phyloP scores from a whole-genome alignment of 2,797 vertebrate genomes.

The Vultur gryphus region DNA sequence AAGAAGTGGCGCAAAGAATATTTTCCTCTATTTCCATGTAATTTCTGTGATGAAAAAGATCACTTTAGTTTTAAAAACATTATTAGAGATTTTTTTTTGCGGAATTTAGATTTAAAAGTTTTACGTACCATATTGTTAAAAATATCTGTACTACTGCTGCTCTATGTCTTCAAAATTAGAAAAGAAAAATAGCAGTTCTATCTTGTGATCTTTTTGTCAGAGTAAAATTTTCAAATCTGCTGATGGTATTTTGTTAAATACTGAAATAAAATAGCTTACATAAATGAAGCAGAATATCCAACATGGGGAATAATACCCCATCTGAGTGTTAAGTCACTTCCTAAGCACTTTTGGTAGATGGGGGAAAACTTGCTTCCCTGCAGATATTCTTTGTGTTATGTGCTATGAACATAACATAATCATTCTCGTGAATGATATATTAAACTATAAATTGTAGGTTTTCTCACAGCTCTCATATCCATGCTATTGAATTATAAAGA shows the following conservation, averaged over 20 bases:
- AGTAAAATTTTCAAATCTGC: neutral
- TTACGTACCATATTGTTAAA: neutral
- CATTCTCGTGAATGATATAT: neutral
- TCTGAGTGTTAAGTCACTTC: neutral
- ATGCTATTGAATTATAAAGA: neutral
- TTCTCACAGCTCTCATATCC: neutral
- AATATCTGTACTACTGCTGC: neutral
- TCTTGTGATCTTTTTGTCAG: neutral
- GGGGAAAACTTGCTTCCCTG: neutral
- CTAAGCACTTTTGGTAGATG: neutral
- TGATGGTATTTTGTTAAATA: neutral
- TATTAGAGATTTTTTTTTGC: neutral
- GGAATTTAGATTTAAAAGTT: neutral
- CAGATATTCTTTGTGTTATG: neutral
- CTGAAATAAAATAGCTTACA: neutral
- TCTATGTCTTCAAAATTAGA: neutral
- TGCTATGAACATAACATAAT: neutral
- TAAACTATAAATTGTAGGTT: neutral
- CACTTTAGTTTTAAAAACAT: neutral
- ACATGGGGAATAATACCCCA: neutral
- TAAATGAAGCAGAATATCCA: neutral
- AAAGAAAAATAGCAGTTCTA: neutral
- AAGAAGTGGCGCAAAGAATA: neutral
- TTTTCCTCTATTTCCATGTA: neutral
- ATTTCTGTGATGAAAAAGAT: neutral